phyloP scores from a whole-genome alignment of 2,888 invertebrate genomes.

The Stenchaetothrips biformis region DNA sequence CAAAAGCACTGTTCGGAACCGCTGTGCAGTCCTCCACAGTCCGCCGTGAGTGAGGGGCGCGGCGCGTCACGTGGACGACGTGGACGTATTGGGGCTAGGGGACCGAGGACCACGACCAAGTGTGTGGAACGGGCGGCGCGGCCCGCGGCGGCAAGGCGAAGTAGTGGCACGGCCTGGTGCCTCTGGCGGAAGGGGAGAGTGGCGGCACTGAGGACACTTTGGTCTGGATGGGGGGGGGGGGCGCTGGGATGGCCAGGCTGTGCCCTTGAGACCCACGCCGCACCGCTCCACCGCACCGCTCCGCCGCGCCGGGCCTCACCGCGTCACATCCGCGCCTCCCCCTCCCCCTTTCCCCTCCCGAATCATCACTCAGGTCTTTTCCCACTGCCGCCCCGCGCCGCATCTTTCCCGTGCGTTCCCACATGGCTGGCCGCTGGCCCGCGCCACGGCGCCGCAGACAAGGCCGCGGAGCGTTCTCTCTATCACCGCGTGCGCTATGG shows the following conservation, averaged over 20 bases:
- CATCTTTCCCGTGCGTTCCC: not conserved
- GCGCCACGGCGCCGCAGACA: not conserved
- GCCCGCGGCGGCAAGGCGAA: too few species aligned
- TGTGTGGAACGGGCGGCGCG: too few species aligned
- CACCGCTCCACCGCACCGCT: not conserved
- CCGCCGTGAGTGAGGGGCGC: too few species aligned
- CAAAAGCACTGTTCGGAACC: too few species aligned
- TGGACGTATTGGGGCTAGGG: too few species aligned
- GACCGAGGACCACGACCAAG: too few species aligned
- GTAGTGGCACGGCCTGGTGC: too few species aligned
- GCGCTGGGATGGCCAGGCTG: not conserved
- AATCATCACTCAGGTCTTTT: not conserved
- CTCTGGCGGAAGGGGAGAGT: not conserved
- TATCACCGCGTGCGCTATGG: not conserved
- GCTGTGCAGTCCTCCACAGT: too few species aligned
- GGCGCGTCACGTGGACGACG: too few species aligned
- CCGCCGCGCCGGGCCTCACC: not conserved
- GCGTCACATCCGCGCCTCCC: not conserved
- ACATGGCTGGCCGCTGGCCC: not conserved
- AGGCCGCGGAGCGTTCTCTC: not conserved
- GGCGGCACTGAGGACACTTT: not conserved
- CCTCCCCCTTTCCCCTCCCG: not conserved
- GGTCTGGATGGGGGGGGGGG: not conserved
- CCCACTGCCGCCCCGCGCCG: not conserved
- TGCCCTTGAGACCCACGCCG: conserved; percentile 22